Percentiles rank a stretch among this genome's conserved stretches.
Evolutionary conservation across 2,797 vertebrate genomes (phyloP).

Genomic region (Rhinella marina): DNA sequence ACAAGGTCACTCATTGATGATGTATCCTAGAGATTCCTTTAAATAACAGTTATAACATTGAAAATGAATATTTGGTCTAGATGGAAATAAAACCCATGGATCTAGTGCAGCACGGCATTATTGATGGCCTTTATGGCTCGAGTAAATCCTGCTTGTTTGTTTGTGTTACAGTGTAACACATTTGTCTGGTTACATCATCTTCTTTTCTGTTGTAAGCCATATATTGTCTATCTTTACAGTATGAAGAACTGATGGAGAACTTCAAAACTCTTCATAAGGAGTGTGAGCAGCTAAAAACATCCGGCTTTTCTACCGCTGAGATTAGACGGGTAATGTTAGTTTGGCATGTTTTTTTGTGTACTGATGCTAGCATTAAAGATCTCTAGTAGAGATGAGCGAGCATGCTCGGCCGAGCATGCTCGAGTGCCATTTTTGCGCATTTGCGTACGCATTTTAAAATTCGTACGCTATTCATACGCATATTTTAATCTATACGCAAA

Average conservation of each 20-base stretch:
- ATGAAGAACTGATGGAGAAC: constrained; percentile 93
- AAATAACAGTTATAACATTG: background rate
- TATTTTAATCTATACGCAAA: no score
- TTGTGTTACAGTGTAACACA: background rate
- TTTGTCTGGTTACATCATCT: background rate
- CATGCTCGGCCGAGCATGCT: no score
- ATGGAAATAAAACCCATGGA: background rate
- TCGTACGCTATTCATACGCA: no score
- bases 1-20: background rate
- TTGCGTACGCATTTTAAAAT: no score
- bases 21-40: background rate
- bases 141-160: background rate
- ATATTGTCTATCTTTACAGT: constrained; percentile 75
- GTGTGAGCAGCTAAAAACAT: constrained; percentile 91
- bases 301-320: constrained; percentile 93
- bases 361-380: background rate
- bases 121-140: background rate
- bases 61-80: background rate
- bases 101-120: background rate
- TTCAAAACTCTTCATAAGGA: constrained; percentile 97
- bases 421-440: no score
- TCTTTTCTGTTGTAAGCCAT: background rate
- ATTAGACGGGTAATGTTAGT: constrained; percentile 87
- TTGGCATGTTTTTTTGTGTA: background rate
- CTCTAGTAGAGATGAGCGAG: no score